A percentile compares a stretch with the other conserved stretches of the same genome.
Evolutionary conservation across 2,797 vertebrate genomes (phyloP).

Genomic region (Lagodon rhomboides): DNA sequence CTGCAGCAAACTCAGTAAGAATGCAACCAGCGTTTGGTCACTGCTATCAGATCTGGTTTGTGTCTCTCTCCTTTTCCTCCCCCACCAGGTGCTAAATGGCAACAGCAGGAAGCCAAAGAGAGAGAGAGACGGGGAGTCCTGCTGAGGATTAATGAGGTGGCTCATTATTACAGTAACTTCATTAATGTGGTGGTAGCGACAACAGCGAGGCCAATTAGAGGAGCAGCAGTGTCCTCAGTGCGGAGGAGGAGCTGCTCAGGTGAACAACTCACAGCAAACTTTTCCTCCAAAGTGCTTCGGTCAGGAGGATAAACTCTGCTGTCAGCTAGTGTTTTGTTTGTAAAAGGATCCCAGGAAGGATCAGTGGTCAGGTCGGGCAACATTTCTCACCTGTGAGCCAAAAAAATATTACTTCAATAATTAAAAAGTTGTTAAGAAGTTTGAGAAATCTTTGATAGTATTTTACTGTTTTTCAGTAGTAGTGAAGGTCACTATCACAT

Average conservation of each 20-base stretch:
- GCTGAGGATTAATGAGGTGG: slow-evolving; percentile 36
- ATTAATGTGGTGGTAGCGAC: slow-evolving; percentile 27
- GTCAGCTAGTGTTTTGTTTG: background rate
- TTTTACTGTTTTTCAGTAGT: too few relatives aligned
- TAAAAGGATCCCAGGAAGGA: too few relatives aligned
- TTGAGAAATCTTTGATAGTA: too few relatives aligned
- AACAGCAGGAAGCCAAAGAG: slow-evolving; percentile 23
- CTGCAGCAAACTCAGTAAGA: background rate
- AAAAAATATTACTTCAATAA: too few relatives aligned
- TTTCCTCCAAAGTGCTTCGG: background rate
- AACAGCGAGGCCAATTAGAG: slow-evolving; percentile 26
- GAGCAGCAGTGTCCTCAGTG: background rate
- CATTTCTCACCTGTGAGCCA: too few relatives aligned
- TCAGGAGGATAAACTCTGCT: background rate
- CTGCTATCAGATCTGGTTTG: background rate
- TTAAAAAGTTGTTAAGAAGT: too few relatives aligned
- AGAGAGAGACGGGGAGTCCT: slow-evolving; percentile 16
- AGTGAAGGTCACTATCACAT: too few relatives aligned
- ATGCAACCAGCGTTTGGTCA: background rate
- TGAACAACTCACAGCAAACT: background rate
- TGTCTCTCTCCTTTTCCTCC: background rate
- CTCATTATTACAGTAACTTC: slow-evolving; percentile 22
- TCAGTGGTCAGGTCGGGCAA: too few relatives aligned
- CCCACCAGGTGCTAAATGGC: slow-evolving; percentile 16
- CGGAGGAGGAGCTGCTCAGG: slow-evolving; percentile 1